Evolutionary conservation across 1,140 invertebrate species (phyloP).

Genomic region (Bombus balteatus): DNA sequence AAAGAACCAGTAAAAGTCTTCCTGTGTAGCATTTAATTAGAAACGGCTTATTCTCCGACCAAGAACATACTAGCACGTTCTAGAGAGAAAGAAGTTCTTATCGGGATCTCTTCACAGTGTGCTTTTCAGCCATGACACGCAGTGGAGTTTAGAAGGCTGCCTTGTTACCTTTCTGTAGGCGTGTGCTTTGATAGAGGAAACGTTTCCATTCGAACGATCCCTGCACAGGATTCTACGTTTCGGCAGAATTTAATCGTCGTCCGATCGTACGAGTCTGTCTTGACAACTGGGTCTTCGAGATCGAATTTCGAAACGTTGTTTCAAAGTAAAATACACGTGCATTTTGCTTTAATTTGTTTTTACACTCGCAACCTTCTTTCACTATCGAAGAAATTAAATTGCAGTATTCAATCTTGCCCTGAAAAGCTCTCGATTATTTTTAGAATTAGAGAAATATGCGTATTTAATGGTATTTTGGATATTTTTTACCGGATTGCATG

Average conservation of each 20-base stretch:
- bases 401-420: not conserved
- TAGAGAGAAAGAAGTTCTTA: conserved; percentile 45
- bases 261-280: not conserved
- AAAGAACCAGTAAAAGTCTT: conserved; percentile 31
- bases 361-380: not conserved
- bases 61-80: conserved; percentile 20
- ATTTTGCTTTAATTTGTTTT: no score
- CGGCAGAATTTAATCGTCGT: conserved; percentile 13
- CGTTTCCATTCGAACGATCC: conserved; percentile 29
- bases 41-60: conserved; percentile 55
- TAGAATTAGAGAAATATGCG: not conserved
- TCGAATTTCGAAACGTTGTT: no score
- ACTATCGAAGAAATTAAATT: not conserved
- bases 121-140: conserved; percentile 20
- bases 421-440: not conserved
- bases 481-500: not conserved
- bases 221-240: not conserved
- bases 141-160: conserved; percentile 51
- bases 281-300: no score
- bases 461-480: not conserved
- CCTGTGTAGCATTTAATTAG: conserved; percentile 69
- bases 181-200: conserved; percentile 33
- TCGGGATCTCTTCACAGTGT: conserved; percentile 31
- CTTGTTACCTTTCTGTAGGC: conserved; percentile 27
- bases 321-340: not conserved